Conservation (phyloP, 2,888 invertebrate species). For the Pyrrhopygopsis socrates region DNA sequence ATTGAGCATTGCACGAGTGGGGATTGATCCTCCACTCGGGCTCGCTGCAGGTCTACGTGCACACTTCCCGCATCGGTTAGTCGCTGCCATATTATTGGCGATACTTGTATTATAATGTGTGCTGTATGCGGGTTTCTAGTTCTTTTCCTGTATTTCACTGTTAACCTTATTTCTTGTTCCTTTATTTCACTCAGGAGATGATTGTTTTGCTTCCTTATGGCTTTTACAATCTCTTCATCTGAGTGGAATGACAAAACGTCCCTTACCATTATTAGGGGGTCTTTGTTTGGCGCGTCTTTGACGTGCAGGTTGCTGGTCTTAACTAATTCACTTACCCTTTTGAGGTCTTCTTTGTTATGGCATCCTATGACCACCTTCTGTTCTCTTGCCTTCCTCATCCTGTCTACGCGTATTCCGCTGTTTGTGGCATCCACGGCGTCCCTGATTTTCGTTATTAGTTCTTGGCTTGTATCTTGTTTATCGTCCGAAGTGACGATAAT, state of each 20-base stretch:
- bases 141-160: conserved; percentile 6
- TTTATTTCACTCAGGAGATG: background rate
- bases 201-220: conserved; percentile 45
- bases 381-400: conserved; percentile 49
- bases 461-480: background rate
- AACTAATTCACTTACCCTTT: background rate
- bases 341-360: too few species aligned
- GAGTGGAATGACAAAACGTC: conserved; percentile 7
- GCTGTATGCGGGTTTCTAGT: conserved; percentile 16
- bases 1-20: conserved; percentile 39
- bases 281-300: conserved; percentile 51
- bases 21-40: conserved; percentile 30
- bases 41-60: conserved; percentile 29
- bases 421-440: background rate
- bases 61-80: background rate
- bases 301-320: conserved; percentile 34
- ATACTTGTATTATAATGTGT: conserved; percentile 6
- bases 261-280: conserved; percentile 46
- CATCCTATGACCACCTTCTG: conserved; percentile 30
- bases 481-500: background rate
- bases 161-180: background rate
- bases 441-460: background rate
- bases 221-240: conserved; percentile 33
- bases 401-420: background rate
- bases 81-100: conserved; percentile 12